Percentiles rank a stretch among this genome's conserved stretches.
These are phyloP conservation scores for Oryzias sinensis DNA, from an alignment of 2,797 vertebrate species.

Conservation along the genomic window DNA sequence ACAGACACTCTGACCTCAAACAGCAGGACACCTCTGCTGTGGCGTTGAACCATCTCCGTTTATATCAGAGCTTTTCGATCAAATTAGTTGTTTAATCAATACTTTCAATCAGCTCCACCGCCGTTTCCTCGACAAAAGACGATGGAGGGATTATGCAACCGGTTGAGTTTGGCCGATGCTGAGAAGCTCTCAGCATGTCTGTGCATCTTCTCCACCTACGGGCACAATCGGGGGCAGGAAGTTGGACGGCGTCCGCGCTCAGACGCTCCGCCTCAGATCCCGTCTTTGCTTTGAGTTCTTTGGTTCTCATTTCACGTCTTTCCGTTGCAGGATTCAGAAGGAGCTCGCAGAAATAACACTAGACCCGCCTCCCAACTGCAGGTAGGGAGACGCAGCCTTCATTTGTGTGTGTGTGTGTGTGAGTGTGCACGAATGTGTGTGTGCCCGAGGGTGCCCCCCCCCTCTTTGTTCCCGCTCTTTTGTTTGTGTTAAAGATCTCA, in stretches of 20 bases:
- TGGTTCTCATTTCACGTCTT: not conserved
- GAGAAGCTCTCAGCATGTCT: too few relatives aligned
- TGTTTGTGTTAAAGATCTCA: constrained; percentile 45
- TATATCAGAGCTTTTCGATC: constrained; percentile 27
- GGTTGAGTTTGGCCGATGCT: constrained; percentile 17
- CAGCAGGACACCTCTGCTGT: constrained; percentile 18
- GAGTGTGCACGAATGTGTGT: constrained; percentile 6
- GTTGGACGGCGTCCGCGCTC: too few relatives aligned
- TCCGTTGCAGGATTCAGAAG: constrained; percentile 92
- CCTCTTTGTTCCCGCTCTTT: constrained; percentile 25
- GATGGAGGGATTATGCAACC: constrained; percentile 61
- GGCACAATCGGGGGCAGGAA: too few relatives aligned
- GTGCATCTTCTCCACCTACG: too few relatives aligned
- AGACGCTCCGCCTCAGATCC: not conserved
- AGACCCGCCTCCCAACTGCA: constrained; percentile 98
- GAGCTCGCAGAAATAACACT: constrained; percentile 98
- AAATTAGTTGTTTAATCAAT: constrained; percentile 19
- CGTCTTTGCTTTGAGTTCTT: not conserved
- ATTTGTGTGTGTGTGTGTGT: constrained; percentile 4
- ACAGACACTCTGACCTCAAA: constrained; percentile 53
- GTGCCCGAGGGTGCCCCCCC: too few relatives aligned
- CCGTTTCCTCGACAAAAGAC: constrained; percentile 12
- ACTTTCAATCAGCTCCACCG: constrained; percentile 15
- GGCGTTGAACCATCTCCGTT: constrained; percentile 22
- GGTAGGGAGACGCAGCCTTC: constrained; percentile 78